Evolutionary conservation across 2,113 vertebrate genomes (phyloP).

Genomic region (Hypomesus transpacificus): DNA sequence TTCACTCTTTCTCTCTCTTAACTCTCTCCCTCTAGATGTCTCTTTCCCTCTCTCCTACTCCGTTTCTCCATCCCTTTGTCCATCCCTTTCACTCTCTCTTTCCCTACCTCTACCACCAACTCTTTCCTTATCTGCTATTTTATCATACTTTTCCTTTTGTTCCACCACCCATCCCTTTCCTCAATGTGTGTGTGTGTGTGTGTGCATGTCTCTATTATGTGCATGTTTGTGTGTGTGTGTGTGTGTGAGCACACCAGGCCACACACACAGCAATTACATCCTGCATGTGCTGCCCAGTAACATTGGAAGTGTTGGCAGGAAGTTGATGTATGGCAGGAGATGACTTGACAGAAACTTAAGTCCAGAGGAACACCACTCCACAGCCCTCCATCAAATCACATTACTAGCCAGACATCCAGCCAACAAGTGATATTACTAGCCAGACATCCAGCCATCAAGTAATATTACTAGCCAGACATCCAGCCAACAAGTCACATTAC

Average conservation of each 20-base stretch:
- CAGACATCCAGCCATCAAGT: too few relatives aligned
- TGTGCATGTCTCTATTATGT: conserved; percentile 24
- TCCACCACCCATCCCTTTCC: conserved; percentile 66
- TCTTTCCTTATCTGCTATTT: too few relatives aligned
- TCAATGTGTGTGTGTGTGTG: conserved; percentile 32
- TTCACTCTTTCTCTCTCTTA: conserved; percentile 1
- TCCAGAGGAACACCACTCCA: too few relatives aligned
- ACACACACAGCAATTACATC: conserved; percentile 7
- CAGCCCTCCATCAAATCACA: too few relatives aligned
- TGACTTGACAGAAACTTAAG: conserved; percentile 45
- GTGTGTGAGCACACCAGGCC: conserved; percentile 37
- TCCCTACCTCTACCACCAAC: conserved; percentile 34
- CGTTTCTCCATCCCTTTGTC: too few relatives aligned
- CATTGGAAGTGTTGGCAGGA: conserved; percentile 61
- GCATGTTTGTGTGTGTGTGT: conserved; percentile 19
- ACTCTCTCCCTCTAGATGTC: too few relatives aligned
- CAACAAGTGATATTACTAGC: too few relatives aligned
- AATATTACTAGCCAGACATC: too few relatives aligned
- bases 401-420: too few relatives aligned
- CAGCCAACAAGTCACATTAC: too few relatives aligned
- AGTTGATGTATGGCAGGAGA: conserved; percentile 40
- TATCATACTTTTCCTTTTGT: conserved; percentile 45
- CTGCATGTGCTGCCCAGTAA: conserved; percentile 32
- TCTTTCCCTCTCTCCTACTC: too few relatives aligned
- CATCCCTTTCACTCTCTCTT: too few relatives aligned